phyloP scores from a whole-genome alignment of 2,113 vertebrate genomes.

The Cottus gobio region DNA sequence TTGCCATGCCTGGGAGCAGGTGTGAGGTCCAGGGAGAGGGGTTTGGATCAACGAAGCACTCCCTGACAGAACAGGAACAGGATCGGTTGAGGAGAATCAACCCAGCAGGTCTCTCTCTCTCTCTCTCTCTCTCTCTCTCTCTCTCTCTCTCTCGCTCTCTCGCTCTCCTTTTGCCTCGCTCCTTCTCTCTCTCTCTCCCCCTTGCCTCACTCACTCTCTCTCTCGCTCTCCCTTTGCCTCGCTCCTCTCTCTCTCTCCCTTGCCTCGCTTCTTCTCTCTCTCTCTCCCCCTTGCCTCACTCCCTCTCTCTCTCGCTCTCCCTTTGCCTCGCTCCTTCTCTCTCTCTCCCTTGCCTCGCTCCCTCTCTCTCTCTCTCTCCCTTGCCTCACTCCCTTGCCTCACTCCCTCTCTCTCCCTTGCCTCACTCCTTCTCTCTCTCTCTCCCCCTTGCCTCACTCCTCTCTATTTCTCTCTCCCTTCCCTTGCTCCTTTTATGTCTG shows the following conservation, averaged over 20 bases:
- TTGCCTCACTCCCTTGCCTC: too few relatives aligned
- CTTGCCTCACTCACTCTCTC: too few relatives aligned
- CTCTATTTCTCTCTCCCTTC: slow-evolving; percentile 13
- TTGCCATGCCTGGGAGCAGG: slow-evolving; percentile 74
- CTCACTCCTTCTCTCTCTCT: slow-evolving; percentile 40
- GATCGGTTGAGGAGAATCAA: slow-evolving; percentile 82
- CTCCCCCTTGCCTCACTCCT: too few relatives aligned
- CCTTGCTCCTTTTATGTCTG: slow-evolving; percentile 13
- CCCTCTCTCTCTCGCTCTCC: too few relatives aligned
- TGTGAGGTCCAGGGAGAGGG: slow-evolving; percentile 71
- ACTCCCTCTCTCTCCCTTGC: too few relatives aligned
- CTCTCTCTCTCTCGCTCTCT: slow-evolving; percentile 36
- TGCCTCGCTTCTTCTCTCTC: too few relatives aligned
- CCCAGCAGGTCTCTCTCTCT: slow-evolving; percentile 63
- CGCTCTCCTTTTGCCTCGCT: background rate
- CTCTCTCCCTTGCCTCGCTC: slow-evolving; percentile 43
- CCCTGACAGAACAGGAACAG: slow-evolving; percentile 78
- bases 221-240: slow-evolving; percentile 36
- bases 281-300: slow-evolving; percentile 28
- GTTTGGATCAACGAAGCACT: slow-evolving; percentile 68
- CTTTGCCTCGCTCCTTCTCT: too few relatives aligned
- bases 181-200: slow-evolving; percentile 32
- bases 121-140: slow-evolving; percentile 30
- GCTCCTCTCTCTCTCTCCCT: slow-evolving; percentile 33
- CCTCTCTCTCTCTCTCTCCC: slow-evolving; percentile 30